A percentile compares a stretch with the other conserved stretches of the same genome.
Conservation (phyloP, 2,797 vertebrate species). For the Pipistrellus nathusii region DNA sequence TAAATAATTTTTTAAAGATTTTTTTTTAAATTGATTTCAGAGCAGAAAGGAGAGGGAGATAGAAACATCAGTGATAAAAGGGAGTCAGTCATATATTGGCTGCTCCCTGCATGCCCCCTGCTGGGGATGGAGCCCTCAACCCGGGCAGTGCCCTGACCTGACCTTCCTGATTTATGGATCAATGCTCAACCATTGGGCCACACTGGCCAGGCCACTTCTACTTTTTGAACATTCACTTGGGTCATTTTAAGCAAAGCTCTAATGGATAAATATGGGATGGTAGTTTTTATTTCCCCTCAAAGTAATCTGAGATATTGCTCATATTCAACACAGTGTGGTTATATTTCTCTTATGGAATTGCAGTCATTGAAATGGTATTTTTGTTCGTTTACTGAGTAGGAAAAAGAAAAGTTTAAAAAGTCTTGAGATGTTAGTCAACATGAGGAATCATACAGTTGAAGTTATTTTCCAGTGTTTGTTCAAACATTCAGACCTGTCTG, state of each 20-base stretch:
- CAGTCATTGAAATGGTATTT: conserved; percentile 73
- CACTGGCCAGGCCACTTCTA: not conserved
- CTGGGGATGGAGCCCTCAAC: no score
- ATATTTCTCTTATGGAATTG: conserved; percentile 66
- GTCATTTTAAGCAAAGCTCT: not conserved
- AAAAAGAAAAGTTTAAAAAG: conserved; percentile 80
- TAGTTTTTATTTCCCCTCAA: conserved; percentile 69
- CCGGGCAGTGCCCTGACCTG: no score
- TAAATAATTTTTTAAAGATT: no score
- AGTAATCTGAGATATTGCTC: conserved; percentile 57
- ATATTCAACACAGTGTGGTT: not conserved
- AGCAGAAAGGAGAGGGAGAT: no score
- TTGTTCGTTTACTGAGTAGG: conserved; percentile 81
- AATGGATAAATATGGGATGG: conserved; percentile 55
- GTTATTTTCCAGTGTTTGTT: conserved; percentile 88
- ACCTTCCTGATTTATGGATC: no score
- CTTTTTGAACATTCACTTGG: conserved; percentile 52
- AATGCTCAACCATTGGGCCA: no score
- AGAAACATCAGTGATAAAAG: no score
- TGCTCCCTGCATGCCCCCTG: no score
- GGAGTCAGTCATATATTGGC: no score
- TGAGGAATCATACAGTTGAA: conserved; percentile 84
- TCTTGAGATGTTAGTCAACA: conserved; percentile 85
- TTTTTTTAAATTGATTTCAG: no score
- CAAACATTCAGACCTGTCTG: conserved; percentile 87